Evolutionary conservation across 2,888 invertebrate genomes (phyloP).

Genomic region (Drosophila macrospina): DNA sequence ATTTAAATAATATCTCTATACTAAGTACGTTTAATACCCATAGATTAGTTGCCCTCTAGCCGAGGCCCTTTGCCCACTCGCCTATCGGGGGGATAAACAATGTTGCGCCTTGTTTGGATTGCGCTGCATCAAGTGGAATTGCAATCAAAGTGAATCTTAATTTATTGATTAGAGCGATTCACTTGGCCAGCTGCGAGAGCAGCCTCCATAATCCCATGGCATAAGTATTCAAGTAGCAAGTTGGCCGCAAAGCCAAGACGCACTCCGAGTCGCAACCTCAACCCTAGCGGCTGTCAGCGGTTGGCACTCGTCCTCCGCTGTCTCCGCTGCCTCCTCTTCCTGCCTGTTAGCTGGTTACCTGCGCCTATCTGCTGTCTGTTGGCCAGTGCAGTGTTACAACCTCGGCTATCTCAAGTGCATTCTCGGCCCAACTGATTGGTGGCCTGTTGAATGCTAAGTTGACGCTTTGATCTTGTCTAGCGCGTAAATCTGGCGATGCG

Average conservation of each 20-base stretch:
- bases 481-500: conserved; percentile 77
- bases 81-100: not conserved
- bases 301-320: no score
- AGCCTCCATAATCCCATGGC: conserved; percentile 46
- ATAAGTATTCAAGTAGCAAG: conserved; percentile 49
- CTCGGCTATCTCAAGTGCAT: conserved; percentile 49
- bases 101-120: conserved; percentile 5
- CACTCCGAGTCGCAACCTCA: not conserved
- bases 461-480: conserved; percentile 78
- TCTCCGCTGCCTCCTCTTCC: not conserved
- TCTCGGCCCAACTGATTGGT: conserved; percentile 66
- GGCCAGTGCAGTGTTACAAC: not conserved
- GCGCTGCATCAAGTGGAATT: conserved; percentile 28
- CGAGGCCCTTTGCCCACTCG: not conserved
- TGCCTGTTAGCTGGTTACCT: conserved; percentile 1
- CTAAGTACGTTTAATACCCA: not conserved
- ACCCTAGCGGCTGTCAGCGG: not conserved
- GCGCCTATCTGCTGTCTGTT: conserved; percentile 9
- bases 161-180: conserved; percentile 49
- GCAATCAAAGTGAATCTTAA: conserved; percentile 48
- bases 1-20: no score
- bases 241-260: conserved; percentile 8
- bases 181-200: conserved; percentile 30
- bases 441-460: conserved; percentile 76
- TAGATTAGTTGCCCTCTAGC: not conserved